Percentiles rank a stretch among this genome's conserved stretches.
phyloP scores from a whole-genome alignment of 1,140 invertebrate genomes.

The Paraescarpia echinospica region DNA sequence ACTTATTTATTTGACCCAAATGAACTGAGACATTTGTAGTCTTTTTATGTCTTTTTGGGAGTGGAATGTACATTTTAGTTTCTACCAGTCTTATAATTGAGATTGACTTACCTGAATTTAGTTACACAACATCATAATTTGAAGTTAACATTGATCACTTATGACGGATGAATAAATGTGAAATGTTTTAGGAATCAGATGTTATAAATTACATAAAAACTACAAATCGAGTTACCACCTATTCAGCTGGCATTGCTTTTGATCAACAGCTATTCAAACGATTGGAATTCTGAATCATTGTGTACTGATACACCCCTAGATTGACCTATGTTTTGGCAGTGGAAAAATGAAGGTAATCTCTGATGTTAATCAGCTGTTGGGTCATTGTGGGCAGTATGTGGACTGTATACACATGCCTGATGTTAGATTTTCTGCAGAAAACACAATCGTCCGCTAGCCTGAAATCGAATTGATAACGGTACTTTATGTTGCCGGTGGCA shows the following conservation, averaged over 20 bases:
- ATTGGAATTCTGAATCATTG: too few species aligned
- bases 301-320: too few species aligned
- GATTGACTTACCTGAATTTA: not conserved
- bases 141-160: not conserved
- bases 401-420: not conserved
- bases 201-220: too few species aligned
- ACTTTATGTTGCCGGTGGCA: not conserved
- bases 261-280: too few species aligned
- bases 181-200: not conserved
- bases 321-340: too few species aligned
- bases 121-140: not conserved
- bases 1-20: not conserved
- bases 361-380: not conserved
- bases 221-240: too few species aligned
- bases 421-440: not conserved
- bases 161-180: not conserved
- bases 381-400: not conserved
- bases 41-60: not conserved
- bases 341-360: not conserved
- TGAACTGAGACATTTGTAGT: not conserved
- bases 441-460: not conserved
- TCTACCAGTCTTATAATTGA: not conserved
- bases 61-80: not conserved
- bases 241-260: too few species aligned
- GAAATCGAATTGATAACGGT: not conserved